Base-by-base conservation (phyloP, 2,113 vertebrate genomes). In the Vidua macroura region DNA sequence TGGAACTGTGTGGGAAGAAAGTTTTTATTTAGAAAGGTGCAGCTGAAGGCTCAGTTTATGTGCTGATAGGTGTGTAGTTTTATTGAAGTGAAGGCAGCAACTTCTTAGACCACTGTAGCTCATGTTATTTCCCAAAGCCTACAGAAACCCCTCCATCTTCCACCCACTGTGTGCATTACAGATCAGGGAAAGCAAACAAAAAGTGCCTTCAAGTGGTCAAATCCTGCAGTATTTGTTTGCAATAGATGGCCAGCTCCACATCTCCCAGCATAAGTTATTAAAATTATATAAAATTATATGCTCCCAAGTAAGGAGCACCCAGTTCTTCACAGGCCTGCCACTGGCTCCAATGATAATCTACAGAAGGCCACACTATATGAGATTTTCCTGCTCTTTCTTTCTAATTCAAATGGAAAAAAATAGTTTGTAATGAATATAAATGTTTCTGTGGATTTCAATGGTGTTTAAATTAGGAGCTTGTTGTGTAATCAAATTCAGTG, bases 151-250 rank as follows among this genome's bases (percentile, higher is more conserved):
- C 44, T 88, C 44, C 49, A 33, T 30, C 49, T 75, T 62, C 53
- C 37, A 22, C 37, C 78, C 59, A 33, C 49, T 72, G 2, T 67
- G 59, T 56, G 88, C 39, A 15, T 44, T 91, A 56, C 95, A 70
- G 83, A 94, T 86, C 68, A 94, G 60, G 80, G 43, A 84, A 53
- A 51, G 73, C 88, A 56, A 94, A 95, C 64, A 83, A 33, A 86
- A 90, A 53, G 75, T 83, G 94, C 94, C 95, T 97, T 96, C 95
- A 96, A 83, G 84, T 96, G 73, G 87, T 81, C 77, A 95, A 77
- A 96, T 80, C 92, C 66, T 91, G 60, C 92, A 96, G 77, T 55
- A 52, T 73, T 69, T 89, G 48, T 97, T 97, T 97, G 96, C 94
- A 73, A 5, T 77, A 84, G 63, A 37, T 53, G 77, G 93, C 63